Conservation (phyloP, 2,113 vertebrate species). For the Lonchura striata region DNA sequence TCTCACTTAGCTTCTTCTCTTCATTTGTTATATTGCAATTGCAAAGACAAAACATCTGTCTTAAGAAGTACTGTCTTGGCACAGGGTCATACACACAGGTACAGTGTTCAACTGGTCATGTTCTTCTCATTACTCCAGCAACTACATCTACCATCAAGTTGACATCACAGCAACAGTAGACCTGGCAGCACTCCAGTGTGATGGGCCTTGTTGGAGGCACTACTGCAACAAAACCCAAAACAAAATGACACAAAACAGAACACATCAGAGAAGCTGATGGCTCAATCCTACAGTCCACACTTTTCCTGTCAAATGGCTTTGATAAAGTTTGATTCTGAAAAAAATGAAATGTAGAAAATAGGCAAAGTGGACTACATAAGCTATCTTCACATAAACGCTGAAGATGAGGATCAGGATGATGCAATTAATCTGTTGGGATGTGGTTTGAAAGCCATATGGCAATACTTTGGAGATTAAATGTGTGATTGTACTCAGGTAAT, state of each 20-base stretch:
- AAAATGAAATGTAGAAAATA: background rate
- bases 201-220: background rate
- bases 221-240: background rate
- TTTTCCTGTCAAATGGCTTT: background rate
- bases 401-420: background rate
- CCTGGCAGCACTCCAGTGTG: background rate
- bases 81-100: background rate
- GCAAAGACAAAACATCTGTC: background rate
- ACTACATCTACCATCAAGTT: background rate
- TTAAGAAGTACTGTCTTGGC: background rate
- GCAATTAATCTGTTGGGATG: background rate
- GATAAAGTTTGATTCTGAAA: background rate
- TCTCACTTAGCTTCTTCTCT: background rate
- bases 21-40: background rate
- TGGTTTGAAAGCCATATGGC: background rate
- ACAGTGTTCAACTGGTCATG: background rate
- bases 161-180: background rate
- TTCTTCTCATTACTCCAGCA: background rate
- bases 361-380: background rate
- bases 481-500: background rate
- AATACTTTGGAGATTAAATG: background rate
- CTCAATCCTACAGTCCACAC: background rate
- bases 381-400: background rate
- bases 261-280: background rate
- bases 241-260: background rate